These are phyloP conservation scores for Podotricha telesiphe DNA, from an alignment of 2,888 invertebrate genomes.

Conservation along the genomic window DNA sequence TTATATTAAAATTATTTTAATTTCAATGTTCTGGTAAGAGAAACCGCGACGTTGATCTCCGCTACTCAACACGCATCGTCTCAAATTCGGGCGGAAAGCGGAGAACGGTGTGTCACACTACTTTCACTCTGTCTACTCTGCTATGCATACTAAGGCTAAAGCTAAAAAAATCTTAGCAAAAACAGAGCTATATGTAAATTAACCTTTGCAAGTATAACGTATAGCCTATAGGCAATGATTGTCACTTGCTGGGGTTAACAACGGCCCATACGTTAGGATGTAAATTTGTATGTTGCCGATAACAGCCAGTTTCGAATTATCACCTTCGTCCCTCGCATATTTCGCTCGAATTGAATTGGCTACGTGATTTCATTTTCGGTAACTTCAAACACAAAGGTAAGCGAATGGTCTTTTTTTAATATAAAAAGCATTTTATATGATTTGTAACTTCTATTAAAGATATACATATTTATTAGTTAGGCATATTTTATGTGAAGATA, in stretches of 20 bases:
- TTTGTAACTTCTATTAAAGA: background rate
- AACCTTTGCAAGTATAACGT: constrained; percentile 47
- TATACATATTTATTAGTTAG: background rate
- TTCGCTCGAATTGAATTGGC: constrained; percentile 44
- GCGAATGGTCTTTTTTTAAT: background rate
- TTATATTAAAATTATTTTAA: too few relatives aligned
- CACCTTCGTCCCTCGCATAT: constrained; percentile 45
- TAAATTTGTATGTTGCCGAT: constrained; percentile 51
- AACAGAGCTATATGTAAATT: background rate
- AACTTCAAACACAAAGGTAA: constrained; percentile 9
- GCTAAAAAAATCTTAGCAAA: background rate
- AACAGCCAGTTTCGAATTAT: constrained; percentile 53
- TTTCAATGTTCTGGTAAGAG: too few relatives aligned
- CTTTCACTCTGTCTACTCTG: too few relatives aligned
- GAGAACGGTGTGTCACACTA: too few relatives aligned
- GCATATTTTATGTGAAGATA: too few relatives aligned
- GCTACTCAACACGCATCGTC: too few relatives aligned
- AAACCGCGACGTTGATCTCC: too few relatives aligned
- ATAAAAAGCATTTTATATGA: too few relatives aligned
- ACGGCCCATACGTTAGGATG: constrained; percentile 45
- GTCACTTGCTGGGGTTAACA: constrained; percentile 46
- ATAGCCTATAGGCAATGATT: constrained; percentile 52
- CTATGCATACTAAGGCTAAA: too few relatives aligned
- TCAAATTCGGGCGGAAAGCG: too few relatives aligned
- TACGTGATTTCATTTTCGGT: constrained; percentile 36